Evolutionary conservation across 2,888 invertebrate species (phyloP).

Genomic region (Rhorus exstirpatorius): DNA sequence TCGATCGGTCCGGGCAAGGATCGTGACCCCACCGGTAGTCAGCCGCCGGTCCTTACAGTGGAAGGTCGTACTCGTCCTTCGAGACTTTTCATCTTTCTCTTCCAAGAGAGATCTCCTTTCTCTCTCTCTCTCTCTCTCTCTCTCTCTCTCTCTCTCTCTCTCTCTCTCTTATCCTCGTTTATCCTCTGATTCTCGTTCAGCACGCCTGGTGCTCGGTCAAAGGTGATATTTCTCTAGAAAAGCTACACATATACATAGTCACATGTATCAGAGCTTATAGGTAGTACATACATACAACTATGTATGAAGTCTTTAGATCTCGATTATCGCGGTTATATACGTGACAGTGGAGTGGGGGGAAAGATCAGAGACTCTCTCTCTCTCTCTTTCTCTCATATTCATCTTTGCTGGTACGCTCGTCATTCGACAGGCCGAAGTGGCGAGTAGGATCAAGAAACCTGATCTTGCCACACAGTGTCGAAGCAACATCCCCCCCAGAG

Average conservation of each 20-base stretch:
- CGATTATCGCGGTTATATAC: constrained; percentile 51
- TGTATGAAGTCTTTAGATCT: constrained; percentile 10
- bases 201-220: constrained; percentile 59
- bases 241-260: constrained; percentile 26
- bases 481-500: not conserved
- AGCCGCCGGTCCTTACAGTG: constrained; percentile 71
- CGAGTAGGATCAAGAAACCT: not conserved
- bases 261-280: not conserved
- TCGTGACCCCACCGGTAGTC: constrained; percentile 72
- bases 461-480: not conserved
- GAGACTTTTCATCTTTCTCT: constrained; percentile 40
- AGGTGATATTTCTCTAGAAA: constrained; percentile 55
- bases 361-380: constrained; percentile 1
- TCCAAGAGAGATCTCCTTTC: constrained; percentile 1
- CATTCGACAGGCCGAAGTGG: constrained; percentile 3
- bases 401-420: constrained; percentile 14
- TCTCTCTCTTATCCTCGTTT: constrained; percentile 7
- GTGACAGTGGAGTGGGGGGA: constrained; percentile 33
- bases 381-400: not conserved
- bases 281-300: constrained; percentile 10
- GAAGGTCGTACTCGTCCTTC: constrained; percentile 70
- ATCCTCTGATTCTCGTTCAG: constrained; percentile 54
- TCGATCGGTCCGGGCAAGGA: constrained; percentile 68
- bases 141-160: constrained; percentile 29
- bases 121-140: constrained; percentile 26